Percentiles rank a stretch among this genome's conserved stretches.
Conservation (phyloP, 2,888 invertebrate genomes). For the Erpobdella octoculata region DNA sequence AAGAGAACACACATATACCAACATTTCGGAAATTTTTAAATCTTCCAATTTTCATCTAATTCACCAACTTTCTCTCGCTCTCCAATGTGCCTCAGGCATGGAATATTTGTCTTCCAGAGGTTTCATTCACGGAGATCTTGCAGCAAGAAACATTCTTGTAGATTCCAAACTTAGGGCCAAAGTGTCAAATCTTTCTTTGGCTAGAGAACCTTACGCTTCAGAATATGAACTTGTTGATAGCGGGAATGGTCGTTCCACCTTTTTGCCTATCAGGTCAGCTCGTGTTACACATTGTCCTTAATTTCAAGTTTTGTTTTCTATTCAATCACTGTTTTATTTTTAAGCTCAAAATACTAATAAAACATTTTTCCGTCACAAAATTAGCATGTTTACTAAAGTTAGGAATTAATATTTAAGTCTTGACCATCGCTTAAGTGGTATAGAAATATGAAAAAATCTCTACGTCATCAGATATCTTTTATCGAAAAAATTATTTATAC, state of each 20-base stretch:
- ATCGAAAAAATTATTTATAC: too few species aligned
- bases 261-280: constrained; percentile 4
- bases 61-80: constrained; percentile 9
- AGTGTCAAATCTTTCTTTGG: constrained; percentile 70
- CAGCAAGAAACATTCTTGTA: constrained; percentile 81
- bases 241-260: not conserved
- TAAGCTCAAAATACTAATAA: too few species aligned
- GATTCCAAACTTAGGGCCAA: constrained; percentile 72
- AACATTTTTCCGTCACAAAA: too few species aligned
- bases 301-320: too few species aligned
- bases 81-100: constrained; percentile 63
- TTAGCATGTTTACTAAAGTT: too few species aligned
- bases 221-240: constrained; percentile 68
- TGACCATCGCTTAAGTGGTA: too few species aligned
- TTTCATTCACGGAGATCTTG: constrained; percentile 80
- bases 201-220: constrained; percentile 75
- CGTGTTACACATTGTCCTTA: too few species aligned
- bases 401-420: too few species aligned
- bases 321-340: too few species aligned
- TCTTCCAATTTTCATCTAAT: constrained; percentile 21
- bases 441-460: too few species aligned
- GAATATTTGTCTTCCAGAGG: constrained; percentile 69
- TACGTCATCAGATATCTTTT: too few species aligned
- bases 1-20: constrained; percentile 7
- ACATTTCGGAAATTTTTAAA: constrained; percentile 8